Conservation (phyloP, 1,140 invertebrate genomes). For the Hylaeus anthracinus region DNA sequence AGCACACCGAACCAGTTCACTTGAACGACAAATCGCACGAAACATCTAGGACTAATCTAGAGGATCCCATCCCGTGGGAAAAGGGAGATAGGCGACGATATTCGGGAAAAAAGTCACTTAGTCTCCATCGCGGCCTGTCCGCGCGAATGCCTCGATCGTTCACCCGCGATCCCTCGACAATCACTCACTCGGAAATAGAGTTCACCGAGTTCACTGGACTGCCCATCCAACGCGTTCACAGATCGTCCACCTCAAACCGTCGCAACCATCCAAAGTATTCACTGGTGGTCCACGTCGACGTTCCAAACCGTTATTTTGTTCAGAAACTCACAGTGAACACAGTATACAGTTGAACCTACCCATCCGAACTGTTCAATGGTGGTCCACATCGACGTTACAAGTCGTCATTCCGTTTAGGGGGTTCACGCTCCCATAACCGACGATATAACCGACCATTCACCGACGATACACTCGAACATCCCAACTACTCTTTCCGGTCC, state of each 20-base stretch:
- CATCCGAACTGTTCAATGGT: too few species aligned
- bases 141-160: conserved; percentile 16
- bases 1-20: conserved; percentile 54
- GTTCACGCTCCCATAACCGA: too few species aligned
- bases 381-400: too few species aligned
- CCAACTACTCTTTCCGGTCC: too few species aligned
- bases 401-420: too few species aligned
- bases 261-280: neutral
- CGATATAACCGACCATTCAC: too few species aligned
- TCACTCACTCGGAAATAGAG: neutral
- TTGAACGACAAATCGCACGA: conserved; percentile 34
- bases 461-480: too few species aligned
- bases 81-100: neutral
- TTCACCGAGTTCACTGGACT: neutral
- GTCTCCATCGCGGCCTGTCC: conserved; percentile 38
- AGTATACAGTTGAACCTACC: too few species aligned
- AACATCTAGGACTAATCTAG: conserved; percentile 55
- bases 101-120: conserved; percentile 35
- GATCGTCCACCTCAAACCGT: neutral
- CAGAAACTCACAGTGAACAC: too few species aligned
- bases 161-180: neutral
- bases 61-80: conserved; percentile 14
- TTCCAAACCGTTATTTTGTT: too few species aligned
- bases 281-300: too few species aligned
- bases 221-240: neutral